Conservation (phyloP, 35 echinoderm and acorn worm genomes). For the Strongylocentrotus purpuratus region DNA sequence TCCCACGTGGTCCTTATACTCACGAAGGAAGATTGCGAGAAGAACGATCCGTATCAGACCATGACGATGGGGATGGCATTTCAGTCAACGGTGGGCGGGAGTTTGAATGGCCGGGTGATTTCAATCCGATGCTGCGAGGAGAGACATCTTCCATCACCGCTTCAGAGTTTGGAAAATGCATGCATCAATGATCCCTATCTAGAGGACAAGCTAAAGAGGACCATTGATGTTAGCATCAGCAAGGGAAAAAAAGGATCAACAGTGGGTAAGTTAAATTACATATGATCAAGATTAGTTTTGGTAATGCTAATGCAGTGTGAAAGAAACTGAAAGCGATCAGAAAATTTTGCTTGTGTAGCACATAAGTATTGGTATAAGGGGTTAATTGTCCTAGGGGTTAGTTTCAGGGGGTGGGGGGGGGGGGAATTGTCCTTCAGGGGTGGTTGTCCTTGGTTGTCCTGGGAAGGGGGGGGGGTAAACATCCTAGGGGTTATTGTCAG, state of each 20-base stretch:
- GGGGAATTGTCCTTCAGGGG: too few species aligned
- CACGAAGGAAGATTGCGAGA: neutral
- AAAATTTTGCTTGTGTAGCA: too few species aligned
- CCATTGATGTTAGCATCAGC: neutral
- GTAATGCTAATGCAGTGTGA: too few species aligned
- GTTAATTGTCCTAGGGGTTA: too few species aligned
- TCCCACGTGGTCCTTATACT: neutral
- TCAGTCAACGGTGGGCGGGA: neutral
- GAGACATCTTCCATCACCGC: neutral
- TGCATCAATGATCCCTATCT: neutral
- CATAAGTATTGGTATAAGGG: too few species aligned
- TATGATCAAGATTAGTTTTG: too few species aligned
- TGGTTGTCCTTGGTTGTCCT: too few species aligned
- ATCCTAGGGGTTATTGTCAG: too few species aligned
- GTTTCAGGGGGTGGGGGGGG: too few species aligned
- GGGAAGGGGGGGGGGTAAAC: too few species aligned
- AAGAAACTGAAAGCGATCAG: too few species aligned
- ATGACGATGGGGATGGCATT: neutral
- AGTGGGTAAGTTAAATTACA: neutral
- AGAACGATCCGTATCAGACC: neutral
- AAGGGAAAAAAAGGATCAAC: neutral
- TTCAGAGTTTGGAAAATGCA: neutral
- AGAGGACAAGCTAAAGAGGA: neutral
- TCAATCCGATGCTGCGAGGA: neutral
- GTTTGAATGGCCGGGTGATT: neutral